Evolutionary conservation across 2,113 vertebrate species (phyloP).

Genomic region (Periophthalmodon schlosseri): DNA sequence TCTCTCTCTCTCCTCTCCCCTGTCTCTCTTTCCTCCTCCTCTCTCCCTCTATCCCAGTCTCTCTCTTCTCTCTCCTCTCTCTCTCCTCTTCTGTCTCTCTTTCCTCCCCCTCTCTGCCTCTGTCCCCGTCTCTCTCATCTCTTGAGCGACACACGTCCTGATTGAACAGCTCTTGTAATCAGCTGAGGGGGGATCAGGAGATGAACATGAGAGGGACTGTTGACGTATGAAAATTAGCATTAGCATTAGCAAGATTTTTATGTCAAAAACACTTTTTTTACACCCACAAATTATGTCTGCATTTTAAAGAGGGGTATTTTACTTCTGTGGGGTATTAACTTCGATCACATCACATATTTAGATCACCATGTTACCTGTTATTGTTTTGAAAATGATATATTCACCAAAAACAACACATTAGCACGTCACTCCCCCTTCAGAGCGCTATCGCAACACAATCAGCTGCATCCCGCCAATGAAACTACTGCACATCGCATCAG

Average conservation of each 20-base stretch:
- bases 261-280: background rate
- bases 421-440: no score
- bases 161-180: slow-evolving; percentile 1
- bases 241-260: background rate
- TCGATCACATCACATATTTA: no score
- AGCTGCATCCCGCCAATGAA: no score
- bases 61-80: background rate
- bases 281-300: background rate
- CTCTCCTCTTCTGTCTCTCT: no score
- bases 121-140: background rate
- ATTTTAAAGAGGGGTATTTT: no score
- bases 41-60: background rate
- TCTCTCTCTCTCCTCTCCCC: no score
- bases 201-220: background rate
- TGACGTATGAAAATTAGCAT: background rate
- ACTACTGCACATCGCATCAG: no score
- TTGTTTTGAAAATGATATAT: no score
- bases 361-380: no score
- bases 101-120: background rate
- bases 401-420: no score
- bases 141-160: background rate
- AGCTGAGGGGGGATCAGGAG: background rate
- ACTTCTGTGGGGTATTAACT: no score
- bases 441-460: no score
- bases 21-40: background rate